Evolutionary conservation across 2,888 invertebrate species (phyloP).

Genomic region (Ectropis crepuscularia): DNA sequence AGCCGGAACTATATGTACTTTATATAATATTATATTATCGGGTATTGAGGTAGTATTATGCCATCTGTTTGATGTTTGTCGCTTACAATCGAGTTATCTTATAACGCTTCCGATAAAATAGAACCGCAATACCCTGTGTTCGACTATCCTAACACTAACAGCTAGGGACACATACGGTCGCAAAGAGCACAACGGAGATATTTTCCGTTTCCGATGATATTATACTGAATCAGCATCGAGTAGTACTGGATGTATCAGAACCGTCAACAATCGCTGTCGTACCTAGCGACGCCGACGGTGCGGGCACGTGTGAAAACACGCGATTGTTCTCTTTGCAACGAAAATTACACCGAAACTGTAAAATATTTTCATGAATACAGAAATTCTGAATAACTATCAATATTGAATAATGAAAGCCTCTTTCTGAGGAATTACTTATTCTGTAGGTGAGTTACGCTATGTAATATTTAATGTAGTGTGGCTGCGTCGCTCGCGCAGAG

Average conservation of each 20-base stretch:
- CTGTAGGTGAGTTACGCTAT: slow-evolving; percentile 68
- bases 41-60: slow-evolving; percentile 83
- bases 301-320: slow-evolving; percentile 43
- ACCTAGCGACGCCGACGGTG: slow-evolving; percentile 7
- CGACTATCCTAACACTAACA: slow-evolving; percentile 76
- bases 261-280: no score
- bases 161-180: slow-evolving; percentile 81
- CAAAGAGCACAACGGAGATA: slow-evolving; percentile 70
- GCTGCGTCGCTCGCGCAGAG: slow-evolving; percentile 59
- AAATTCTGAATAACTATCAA: slow-evolving; percentile 79
- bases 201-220: slow-evolving; percentile 40
- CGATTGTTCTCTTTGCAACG: slow-evolving; percentile 79
- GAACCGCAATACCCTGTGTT: slow-evolving; percentile 85
- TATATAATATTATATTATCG: slow-evolving; percentile 68
- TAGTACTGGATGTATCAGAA: no score
- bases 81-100: slow-evolving; percentile 73
- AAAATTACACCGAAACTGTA: slow-evolving; percentile 77
- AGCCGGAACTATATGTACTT: slow-evolving; percentile 64
- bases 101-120: slow-evolving; percentile 79
- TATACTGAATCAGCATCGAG: no score
- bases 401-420: slow-evolving; percentile 78
- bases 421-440: slow-evolving; percentile 64
- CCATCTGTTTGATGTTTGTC: slow-evolving; percentile 65
- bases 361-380: slow-evolving; percentile 74
- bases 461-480: slow-evolving; percentile 46